phyloP scores from a whole-genome alignment of 2,888 invertebrate genomes.

The Xylota sylvarum region DNA sequence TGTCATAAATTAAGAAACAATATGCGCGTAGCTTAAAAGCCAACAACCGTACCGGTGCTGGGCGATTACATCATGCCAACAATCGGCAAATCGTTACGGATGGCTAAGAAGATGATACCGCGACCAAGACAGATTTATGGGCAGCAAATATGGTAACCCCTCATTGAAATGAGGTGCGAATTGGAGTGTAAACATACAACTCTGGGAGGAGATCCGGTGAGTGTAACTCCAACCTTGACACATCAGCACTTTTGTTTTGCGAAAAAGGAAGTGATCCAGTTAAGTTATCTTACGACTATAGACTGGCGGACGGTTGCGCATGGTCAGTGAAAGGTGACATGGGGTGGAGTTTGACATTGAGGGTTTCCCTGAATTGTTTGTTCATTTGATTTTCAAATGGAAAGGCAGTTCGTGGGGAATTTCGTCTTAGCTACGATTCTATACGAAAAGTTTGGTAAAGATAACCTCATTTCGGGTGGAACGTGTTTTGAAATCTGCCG shows the following conservation, averaged over 20 bases:
- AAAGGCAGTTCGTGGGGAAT: slow-evolving; percentile 2
- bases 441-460: slow-evolving; percentile 5
- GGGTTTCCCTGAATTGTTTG: slow-evolving; percentile 18
- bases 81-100: slow-evolving; percentile 40
- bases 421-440: not conserved
- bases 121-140: slow-evolving; percentile 3
- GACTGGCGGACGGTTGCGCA: slow-evolving; percentile 26
- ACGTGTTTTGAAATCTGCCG: not conserved
- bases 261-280: slow-evolving; percentile 33
- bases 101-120: slow-evolving; percentile 18
- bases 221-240: slow-evolving; percentile 13
- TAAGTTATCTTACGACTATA: not conserved
- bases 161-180: slow-evolving; percentile 44
- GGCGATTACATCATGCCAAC: slow-evolving; percentile 60
- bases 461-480: slow-evolving; percentile 13
- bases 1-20: slow-evolving; percentile 72
- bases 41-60: slow-evolving; percentile 61
- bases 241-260: not conserved
- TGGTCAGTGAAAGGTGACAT: slow-evolving; percentile 42
- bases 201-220: slow-evolving; percentile 1
- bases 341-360: slow-evolving; percentile 49
- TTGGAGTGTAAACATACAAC: slow-evolving; percentile 30
- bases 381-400: slow-evolving; percentile 17
- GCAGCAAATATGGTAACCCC: not conserved
- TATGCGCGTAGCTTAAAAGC: slow-evolving; percentile 40